Percentiles rank a stretch among this genome's conserved stretches.
Conservation (phyloP, 2,113 vertebrate genomes). For the Pogona vitticeps region DNA sequence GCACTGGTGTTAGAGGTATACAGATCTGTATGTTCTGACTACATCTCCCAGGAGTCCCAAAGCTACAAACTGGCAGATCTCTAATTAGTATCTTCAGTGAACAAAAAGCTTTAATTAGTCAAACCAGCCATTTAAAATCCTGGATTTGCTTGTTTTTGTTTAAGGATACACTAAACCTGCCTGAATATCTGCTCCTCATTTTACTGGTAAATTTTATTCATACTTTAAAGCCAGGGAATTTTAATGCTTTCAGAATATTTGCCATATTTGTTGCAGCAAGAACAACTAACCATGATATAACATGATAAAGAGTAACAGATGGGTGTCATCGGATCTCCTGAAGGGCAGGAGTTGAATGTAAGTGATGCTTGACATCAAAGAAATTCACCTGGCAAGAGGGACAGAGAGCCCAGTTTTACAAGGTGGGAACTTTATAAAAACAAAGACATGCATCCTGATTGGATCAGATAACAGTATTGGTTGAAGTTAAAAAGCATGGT, state of each 20-base stretch:
- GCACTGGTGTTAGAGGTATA: not conserved
- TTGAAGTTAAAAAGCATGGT: not conserved
- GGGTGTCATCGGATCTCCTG: too few relatives aligned
- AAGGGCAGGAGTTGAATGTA: not conserved
- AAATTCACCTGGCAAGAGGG: not conserved
- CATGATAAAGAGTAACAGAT: not conserved
- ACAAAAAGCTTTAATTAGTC: conserved; percentile 16
- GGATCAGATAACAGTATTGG: not conserved
- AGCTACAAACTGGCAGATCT: too few relatives aligned
- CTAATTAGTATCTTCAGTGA: not conserved
- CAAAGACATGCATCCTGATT: not conserved
- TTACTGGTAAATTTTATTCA: not conserved
- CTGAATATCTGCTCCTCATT: not conserved
- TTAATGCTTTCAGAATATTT: not conserved
- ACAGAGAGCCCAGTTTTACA: not conserved
- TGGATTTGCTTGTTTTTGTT: not conserved
- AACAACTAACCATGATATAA: not conserved
- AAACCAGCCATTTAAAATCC: not conserved
- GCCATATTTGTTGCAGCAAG: not conserved
- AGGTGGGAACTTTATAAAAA: not conserved
- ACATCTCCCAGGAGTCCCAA: too few relatives aligned
- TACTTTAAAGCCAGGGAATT: not conserved
- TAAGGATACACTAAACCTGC: not conserved
- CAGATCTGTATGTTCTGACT: too few relatives aligned
- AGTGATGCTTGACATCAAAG: not conserved